Percentiles rank a stretch among this genome's conserved stretches.
phyloP scores from a whole-genome alignment of 2,888 invertebrate species.

The Noctua janthe region DNA sequence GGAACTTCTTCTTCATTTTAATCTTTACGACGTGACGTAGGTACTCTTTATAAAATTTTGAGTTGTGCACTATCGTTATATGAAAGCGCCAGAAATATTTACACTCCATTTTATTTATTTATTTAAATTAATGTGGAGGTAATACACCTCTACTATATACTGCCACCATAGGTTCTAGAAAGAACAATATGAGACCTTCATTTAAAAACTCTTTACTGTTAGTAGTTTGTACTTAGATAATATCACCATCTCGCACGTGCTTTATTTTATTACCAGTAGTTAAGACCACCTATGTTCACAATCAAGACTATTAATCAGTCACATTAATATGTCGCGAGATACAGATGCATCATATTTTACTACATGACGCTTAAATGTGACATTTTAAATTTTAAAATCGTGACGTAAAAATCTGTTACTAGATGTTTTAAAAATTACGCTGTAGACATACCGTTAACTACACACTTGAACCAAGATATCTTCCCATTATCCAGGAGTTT shows the following conservation, averaged over 20 bases:
- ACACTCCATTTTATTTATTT: too few species aligned
- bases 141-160: too few species aligned
- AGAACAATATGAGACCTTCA: background rate
- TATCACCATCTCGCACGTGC: constrained; percentile 73
- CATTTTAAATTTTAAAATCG: constrained; percentile 72
- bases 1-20: background rate
- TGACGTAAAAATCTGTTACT: constrained; percentile 63
- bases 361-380: constrained; percentile 57
- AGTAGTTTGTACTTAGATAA: constrained; percentile 12
- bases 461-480: background rate
- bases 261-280: constrained; percentile 77
- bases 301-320: constrained; percentile 83
- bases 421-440: constrained; percentile 15
- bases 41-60: background rate
- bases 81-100: background rate
- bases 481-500: background rate
- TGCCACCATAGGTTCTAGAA: background rate
- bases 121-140: too few species aligned
- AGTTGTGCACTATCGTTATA: background rate
- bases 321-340: constrained; percentile 68
- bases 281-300: constrained; percentile 80
- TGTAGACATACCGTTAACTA: background rate
- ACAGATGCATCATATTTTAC: constrained; percentile 59
- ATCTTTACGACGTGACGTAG: background rate
- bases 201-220: background rate